Evolutionary conservation across 2,113 vertebrate genomes (phyloP).

Genomic region (Drymodes brunneopygia): DNA sequence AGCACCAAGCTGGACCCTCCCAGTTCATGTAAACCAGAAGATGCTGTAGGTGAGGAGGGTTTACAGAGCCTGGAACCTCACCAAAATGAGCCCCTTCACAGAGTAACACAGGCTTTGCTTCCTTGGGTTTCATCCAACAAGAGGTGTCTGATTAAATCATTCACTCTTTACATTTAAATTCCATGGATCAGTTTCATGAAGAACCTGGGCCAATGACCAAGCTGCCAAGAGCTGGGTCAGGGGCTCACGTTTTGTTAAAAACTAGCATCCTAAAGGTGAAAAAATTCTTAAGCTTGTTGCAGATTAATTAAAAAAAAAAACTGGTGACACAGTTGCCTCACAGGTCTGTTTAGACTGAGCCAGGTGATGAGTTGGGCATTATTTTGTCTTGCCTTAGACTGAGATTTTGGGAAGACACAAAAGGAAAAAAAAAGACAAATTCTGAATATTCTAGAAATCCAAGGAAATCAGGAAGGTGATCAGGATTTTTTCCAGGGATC

Average conservation of each 20-base stretch:
- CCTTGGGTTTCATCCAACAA: constrained; percentile 5
- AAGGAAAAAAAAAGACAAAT: neutral
- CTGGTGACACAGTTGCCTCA: neutral
- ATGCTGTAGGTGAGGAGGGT: neutral
- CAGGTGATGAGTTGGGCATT: neutral
- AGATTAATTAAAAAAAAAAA: neutral
- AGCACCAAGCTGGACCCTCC: neutral
- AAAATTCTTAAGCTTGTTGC: neutral
- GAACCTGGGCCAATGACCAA: constrained; percentile 8
- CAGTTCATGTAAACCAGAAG: neutral
- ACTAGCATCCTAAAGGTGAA: constrained; percentile 6
- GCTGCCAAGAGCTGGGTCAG: neutral
- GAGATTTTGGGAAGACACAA: neutral
- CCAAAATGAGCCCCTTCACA: neutral
- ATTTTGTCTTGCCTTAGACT: neutral
- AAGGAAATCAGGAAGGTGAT: neutral
- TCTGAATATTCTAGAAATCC: neutral
- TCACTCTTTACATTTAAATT: neutral
- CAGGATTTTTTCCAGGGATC: neutral
- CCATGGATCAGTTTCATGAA: neutral
- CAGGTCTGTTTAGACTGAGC: neutral
- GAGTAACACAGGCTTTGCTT: neutral
- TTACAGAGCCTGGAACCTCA: neutral
- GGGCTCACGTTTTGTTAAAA: constrained; percentile 13
- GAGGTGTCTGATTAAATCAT: constrained; percentile 13